Percentiles rank a stretch among this genome's conserved stretches.
phyloP scores from a whole-genome alignment of 2,888 invertebrate genomes.

The Epirrhoe tristata region DNA sequence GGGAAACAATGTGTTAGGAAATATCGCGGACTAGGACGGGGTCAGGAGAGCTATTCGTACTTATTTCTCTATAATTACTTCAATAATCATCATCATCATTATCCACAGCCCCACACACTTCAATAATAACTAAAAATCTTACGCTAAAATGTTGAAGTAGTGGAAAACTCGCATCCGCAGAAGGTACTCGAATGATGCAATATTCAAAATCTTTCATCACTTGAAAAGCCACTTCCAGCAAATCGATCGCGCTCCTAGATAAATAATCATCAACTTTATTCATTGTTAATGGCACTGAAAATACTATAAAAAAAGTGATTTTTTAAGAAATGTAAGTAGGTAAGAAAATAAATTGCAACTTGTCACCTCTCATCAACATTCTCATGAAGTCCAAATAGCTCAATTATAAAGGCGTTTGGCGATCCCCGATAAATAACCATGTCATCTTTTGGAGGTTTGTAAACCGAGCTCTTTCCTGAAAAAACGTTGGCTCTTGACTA shows the following conservation, averaged over 20 bases:
- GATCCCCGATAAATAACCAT: conserved; percentile 62
- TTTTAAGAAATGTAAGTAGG: background rate
- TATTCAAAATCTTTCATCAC: conserved; percentile 88
- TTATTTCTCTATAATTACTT: no score
- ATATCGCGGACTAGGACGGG: no score
- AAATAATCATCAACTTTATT: background rate
- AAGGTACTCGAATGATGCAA: conserved; percentile 84
- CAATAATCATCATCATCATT: no score
- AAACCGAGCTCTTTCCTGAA: conserved; percentile 47
- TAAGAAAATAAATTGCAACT: no score
- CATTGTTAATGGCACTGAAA: background rate
- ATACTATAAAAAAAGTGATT: background rate
- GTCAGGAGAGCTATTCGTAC: no score
- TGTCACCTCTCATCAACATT: conserved; percentile 79
- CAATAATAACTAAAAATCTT: no score
- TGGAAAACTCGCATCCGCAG: conserved; percentile 69
- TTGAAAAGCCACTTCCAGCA: conserved; percentile 88
- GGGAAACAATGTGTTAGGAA: no score
- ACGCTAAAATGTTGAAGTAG: conserved; percentile 84
- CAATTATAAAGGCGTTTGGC: conserved; percentile 87
- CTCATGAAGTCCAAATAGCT: conserved; percentile 83
- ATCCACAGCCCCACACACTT: no score
- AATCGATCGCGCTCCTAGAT: conserved; percentile 72
- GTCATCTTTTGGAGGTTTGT: conserved; percentile 17
- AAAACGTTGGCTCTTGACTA: conserved; percentile 3